Base-by-base conservation (phyloP, 2,888 invertebrate genomes). In the Watsonalla cultraria region DNA sequence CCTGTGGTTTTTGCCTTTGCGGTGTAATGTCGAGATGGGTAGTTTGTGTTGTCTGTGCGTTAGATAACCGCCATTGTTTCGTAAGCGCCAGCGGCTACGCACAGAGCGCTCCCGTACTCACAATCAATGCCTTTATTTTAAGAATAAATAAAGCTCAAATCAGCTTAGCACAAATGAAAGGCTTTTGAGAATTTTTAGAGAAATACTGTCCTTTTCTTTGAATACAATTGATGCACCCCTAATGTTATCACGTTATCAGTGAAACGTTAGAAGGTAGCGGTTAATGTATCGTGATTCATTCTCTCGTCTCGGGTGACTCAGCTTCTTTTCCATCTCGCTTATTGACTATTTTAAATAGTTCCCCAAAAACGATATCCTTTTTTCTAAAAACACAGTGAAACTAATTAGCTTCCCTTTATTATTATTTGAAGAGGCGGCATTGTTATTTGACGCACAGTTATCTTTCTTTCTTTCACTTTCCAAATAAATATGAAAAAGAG, bases 21-120 rank as follows among this genome's bases (percentile, higher is more conserved):
- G 68, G 77, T 80, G 68, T 80, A 80, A 80, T 81, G 70, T 78
- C 66, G 72, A 69, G 66, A 63, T 61, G 62, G 66, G 56, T 71
- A 82, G 81, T 86, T 86, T 86, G 79, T 82, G 78, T 78, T 74
- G 74, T 78, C 78, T 77, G 74, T 59, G 62, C 65, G 65, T 74
- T 66, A 78, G 81, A 80, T 86, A 81, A 84, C 80, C 76, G 65
- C 67, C 64, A 83, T 84, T 86, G 86, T 86, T 65, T 66, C 56
- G 54, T 59, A 70, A 86, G 82, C 79, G 80, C 80, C 84, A 80
- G 78, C 82, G 83, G 82, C 82, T 72, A 69, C 60, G 58, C 60
- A 73, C 70, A 77, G 65, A 71, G 69, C 70, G 79, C 84, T 83
- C 70, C 78, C 76, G 81, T 79, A 74, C 77, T 74, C 58, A 59